Base-by-base conservation (phyloP, 2,113 vertebrate species). In the Mormoops blainvillei region DNA sequence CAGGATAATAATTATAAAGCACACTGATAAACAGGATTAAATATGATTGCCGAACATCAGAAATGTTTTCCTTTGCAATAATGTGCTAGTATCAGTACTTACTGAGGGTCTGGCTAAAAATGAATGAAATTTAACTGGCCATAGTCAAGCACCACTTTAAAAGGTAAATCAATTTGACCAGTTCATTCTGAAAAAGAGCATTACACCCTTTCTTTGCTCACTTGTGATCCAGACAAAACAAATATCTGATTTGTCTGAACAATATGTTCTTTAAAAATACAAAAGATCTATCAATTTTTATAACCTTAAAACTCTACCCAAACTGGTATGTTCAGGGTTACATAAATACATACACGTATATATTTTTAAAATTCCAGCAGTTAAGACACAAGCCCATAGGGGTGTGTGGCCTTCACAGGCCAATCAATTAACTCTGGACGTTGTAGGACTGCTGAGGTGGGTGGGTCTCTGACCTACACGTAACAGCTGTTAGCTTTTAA, bases 261-360 rank as follows among this genome's bases (percentile, higher is more conserved):
- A 45, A 38, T 38, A 38, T 52, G 41, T 71, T 71, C 33, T 31
- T 12, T 77, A 93, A 93, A 97, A 92, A 61, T 73, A 95, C 14
- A 89, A 96, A 89, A 97, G 38, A 63, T 67, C 73, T 68, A 91
- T 80, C 38, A 48, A 11, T 91, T 94, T 95, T 81, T 84, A 90
- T 94, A 87, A 84, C 9, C 61, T 85, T 96, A 94, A 94, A 96
- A 83, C 76, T 85, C 83, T 87, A 95, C 93, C 93, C 88, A 71
- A 97, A 97, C 86, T 50, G 73, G 2, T 78, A 88, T 41, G 96
- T 92, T 97, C 33, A 81, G 87, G 93, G 92, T 82, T 92, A 95
- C 63, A 92, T 95, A 97, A 92, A 96, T 70, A 94, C 18, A 93
- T 52, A 84, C 56, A 71, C 14, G 45, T n/a, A 88, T 16, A 71